A percentile compares a stretch with the other conserved stretches of the same genome.
Evolutionary conservation across 1,140 invertebrate genomes (phyloP).

Genomic region (Hyles vespertilio): DNA sequence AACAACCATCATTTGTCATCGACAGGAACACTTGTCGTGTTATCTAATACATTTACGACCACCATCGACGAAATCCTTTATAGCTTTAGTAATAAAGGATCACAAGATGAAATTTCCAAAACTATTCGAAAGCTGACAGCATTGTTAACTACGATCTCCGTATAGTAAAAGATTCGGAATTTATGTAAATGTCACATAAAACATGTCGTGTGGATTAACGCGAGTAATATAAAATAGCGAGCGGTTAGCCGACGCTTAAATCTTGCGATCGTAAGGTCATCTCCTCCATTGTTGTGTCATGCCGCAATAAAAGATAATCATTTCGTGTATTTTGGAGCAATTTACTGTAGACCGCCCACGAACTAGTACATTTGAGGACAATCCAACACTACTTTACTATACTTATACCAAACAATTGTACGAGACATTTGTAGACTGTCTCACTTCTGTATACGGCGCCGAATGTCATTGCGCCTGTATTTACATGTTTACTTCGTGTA

Average conservation of each 20-base stretch:
- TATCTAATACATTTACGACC: constrained; percentile 48
- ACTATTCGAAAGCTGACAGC: no score
- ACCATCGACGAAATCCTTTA: constrained; percentile 26
- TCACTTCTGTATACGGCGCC: background rate
- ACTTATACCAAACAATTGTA: background rate
- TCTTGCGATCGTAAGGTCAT: constrained; percentile 50
- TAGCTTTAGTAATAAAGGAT: background rate
- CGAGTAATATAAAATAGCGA: constrained; percentile 37
- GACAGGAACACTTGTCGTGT: constrained; percentile 22
- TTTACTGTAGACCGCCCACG: constrained; percentile 47
- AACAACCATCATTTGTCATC: constrained; percentile 25
- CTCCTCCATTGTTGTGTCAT: constrained; percentile 54
- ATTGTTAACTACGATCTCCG: background rate
- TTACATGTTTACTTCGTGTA: constrained; percentile 2
- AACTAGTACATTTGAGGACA: constrained; percentile 29
- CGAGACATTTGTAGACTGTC: background rate
- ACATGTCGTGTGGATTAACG: constrained; percentile 18
- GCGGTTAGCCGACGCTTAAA: constrained; percentile 25
- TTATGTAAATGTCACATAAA: constrained; percentile 16
- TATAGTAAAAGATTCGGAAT: constrained; percentile 6
- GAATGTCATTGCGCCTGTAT: background rate
- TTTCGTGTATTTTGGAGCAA: constrained; percentile 60
- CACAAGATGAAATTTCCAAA: no score
- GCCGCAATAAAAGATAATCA: constrained; percentile 56
- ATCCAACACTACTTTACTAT: constrained; percentile 7